phyloP scores from a whole-genome alignment of 2,797 vertebrate genomes.

The Benthosema pterotum region DNA sequence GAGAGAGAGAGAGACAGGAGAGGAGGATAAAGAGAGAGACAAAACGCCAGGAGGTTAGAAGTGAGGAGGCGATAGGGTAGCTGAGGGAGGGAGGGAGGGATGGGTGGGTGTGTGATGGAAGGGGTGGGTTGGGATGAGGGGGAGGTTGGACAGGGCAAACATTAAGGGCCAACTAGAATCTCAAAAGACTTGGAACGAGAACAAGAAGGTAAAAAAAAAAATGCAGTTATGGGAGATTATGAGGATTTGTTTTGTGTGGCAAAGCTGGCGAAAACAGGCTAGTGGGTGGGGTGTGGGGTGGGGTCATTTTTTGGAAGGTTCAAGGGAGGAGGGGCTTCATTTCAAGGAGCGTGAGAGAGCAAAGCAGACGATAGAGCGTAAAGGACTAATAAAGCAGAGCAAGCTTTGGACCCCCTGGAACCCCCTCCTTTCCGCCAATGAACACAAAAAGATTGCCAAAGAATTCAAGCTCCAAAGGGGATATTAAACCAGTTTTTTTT shows the following conservation, averaged over 20 bases:
- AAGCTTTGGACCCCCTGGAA: slow-evolving; percentile 41
- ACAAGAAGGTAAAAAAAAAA: slow-evolving; percentile 57
- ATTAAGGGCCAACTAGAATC: slow-evolving; percentile 61
- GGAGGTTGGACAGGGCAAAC: slow-evolving; percentile 17
- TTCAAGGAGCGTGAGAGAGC: slow-evolving; percentile 59
- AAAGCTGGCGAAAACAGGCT: slow-evolving; percentile 36
- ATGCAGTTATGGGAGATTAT: slow-evolving; percentile 55
- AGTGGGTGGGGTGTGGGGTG: slow-evolving; percentile 24
- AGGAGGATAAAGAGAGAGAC: slow-evolving; percentile 66
- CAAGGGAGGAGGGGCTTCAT: slow-evolving; percentile 37
- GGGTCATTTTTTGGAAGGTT: slow-evolving; percentile 39
- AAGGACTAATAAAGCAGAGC: slow-evolving; percentile 48
- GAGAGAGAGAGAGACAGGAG: slow-evolving; percentile 43
- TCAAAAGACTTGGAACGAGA: slow-evolving; percentile 59
- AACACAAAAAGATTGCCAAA: slow-evolving; percentile 2
- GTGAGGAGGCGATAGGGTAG: slow-evolving; percentile 69
- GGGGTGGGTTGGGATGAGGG: too few species aligned
- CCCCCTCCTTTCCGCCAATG: slow-evolving; percentile 3
- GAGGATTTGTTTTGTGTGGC: slow-evolving; percentile 38
- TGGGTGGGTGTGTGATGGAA: too few species aligned
- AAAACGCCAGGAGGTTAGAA: slow-evolving; percentile 79
- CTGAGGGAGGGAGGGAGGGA: slow-evolving; percentile 38
- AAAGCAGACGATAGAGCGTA: slow-evolving; percentile 61
- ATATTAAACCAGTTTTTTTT: slow-evolving; percentile 7
- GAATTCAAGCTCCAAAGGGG: slow-evolving; percentile 12